These are phyloP conservation scores for Enteromius mattozi DNA, from an alignment of 2,797 vertebrate genomes.

Conservation along the genomic window DNA sequence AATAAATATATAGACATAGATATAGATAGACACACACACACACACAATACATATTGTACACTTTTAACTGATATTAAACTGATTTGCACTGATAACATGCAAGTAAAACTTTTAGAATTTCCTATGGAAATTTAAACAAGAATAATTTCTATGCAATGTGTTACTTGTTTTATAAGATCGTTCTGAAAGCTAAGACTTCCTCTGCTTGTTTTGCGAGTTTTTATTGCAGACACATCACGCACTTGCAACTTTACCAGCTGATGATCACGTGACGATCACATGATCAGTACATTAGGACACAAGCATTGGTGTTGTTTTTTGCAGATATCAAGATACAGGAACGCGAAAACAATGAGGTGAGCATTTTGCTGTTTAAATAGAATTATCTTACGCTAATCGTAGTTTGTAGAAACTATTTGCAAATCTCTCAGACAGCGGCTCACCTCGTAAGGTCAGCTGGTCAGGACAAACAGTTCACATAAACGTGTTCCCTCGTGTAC, in stretches of 20 bases:
- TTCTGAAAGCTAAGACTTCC: neutral
- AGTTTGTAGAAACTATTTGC: neutral
- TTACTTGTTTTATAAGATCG: neutral
- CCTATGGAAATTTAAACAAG: neutral
- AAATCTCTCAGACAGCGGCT: neutral
- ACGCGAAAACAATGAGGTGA: slow-evolving; percentile 51
- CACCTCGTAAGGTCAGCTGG: neutral
- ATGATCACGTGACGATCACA: slow-evolving; percentile 39
- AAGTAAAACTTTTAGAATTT: neutral
- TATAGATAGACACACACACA: too few relatives aligned
- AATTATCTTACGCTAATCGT: neutral
- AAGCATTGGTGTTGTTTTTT: neutral
- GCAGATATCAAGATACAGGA: neutral
- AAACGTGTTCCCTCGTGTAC: neutral
- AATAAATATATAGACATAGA: too few relatives aligned
- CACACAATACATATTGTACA: too few relatives aligned
- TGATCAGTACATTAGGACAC: neutral
- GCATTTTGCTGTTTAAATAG: neutral
- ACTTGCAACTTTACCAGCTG: slow-evolving; percentile 27
- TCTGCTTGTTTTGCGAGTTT: neutral
- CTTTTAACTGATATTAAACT: too few relatives aligned
- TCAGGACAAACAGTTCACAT: neutral
- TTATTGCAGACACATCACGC: neutral
- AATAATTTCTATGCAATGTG: too few relatives aligned
- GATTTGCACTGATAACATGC: too few relatives aligned